A percentile compares a stretch with the other conserved stretches of the same genome.
phyloP scores from a whole-genome alignment of 2,888 invertebrate genomes.

The Scaeva pyrastri region DNA sequence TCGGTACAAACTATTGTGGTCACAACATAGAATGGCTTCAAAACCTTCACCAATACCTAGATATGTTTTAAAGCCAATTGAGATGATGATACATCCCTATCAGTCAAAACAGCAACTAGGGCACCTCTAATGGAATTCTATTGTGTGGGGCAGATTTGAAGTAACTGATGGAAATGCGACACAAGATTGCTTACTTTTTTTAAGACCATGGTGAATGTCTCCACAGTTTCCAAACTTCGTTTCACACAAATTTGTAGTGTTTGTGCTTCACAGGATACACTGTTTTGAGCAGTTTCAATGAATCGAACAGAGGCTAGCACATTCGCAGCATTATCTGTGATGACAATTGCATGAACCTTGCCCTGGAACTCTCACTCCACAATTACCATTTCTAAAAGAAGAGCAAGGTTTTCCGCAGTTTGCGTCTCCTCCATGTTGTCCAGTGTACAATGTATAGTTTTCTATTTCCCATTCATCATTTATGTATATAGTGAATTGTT shows the following conservation, averaged over 20 bases:
- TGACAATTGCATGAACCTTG: too few species aligned
- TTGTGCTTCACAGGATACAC: conserved; percentile 29
- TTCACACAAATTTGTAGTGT: conserved; percentile 22
- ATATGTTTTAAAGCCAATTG: too few species aligned
- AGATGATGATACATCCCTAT: background rate
- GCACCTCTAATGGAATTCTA: too few species aligned
- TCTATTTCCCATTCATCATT: conserved; percentile 10
- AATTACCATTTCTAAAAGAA: conserved; percentile 24
- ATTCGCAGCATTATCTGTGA: too few species aligned
- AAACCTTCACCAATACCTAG: background rate
- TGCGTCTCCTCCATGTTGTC: conserved; percentile 25
- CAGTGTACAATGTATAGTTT: conserved; percentile 12
- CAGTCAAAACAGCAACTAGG: too few species aligned
- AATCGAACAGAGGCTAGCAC: background rate
- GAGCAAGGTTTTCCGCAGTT: conserved; percentile 9
- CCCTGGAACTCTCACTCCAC: conserved; percentile 7
- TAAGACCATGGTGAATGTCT: background rate
- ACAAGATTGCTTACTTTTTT: background rate
- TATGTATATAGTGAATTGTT: conserved; percentile 3
- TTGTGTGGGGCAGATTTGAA: too few species aligned
- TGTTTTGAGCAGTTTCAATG: conserved; percentile 4
- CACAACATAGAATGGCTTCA: background rate
- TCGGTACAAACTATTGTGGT: too few species aligned
- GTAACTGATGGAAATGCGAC: too few species aligned
- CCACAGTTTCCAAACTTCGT: background rate